Evolutionary conservation across 2,113 vertebrate species (phyloP), one percentile per base, ranked within the genome.

Genomic region (Toxotes jaculatrix): DNA sequence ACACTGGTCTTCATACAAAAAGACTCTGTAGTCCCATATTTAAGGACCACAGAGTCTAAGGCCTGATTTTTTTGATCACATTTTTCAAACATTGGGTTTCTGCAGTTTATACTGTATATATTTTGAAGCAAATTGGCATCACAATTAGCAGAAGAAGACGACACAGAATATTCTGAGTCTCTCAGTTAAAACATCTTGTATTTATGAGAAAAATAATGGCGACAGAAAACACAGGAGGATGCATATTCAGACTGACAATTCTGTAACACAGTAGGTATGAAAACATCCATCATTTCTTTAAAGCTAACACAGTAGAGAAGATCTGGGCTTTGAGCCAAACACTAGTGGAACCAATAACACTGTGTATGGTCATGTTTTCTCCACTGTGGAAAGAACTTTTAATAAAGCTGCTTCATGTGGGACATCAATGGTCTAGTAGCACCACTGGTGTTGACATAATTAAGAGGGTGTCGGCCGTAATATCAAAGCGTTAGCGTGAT

Each of bases 301-400:
- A 49, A 32, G 49, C 43, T n/a, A 36, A 36, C 16, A 2, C 27
- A 40, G 7, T 38, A 11, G 23, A 56, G 17, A 75, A 9, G 34
- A 65, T 59, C 9, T 12, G 31, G 8, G 7, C 34, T 51, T 32
- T n/a, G 40, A 53, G 49, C 49, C 56, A 42, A 17, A 7, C 5
- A 51, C 57, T 49, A 32, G 4, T 65, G 16, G 1, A 38, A 51
- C 23, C 7, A 61, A 16, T 31, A 3, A 40, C n/a, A 55, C 31
- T 14, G 57, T 21, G 23, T 34, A 7, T 62, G 19, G 47, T 31
- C 40, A 9, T 64, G 55, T 74, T 73, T 71, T 68, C 65, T 43
- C 79, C 59, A 64, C 13, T n/a, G 40, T 51, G 60, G 70, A 77
- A 73, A 74, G 55, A 82, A 78, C 19, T 47, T 68, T 17, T 56